phyloP scores from a whole-genome alignment of 64 coral and sea anemone genomes.

The Platygyra sinensis region DNA sequence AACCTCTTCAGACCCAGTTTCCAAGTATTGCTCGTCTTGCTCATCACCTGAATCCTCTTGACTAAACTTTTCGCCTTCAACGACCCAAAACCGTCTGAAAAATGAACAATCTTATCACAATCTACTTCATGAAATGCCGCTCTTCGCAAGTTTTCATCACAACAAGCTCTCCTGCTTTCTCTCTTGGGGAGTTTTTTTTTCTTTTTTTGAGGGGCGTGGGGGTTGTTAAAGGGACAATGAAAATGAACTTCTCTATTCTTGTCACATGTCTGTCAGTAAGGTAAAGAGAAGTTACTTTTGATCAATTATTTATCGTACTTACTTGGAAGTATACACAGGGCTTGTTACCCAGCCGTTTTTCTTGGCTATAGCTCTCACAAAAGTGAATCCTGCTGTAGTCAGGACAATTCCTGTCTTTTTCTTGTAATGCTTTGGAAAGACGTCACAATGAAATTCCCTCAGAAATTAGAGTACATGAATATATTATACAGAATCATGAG shows the following conservation, averaged over 20 bases:
- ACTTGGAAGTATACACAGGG: conserved; percentile 78
- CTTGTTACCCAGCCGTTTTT: conserved; percentile 81
- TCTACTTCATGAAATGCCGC: no score
- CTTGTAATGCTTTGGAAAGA: conserved; percentile 59
- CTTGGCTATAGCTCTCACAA: conserved; percentile 66
- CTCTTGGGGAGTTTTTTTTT: no score
- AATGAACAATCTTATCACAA: background rate
- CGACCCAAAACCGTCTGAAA: conserved; percentile 69
- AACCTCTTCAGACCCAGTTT: conserved; percentile 42
- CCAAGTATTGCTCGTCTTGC: background rate
- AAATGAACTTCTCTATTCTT: no score
- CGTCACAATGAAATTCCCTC: background rate
- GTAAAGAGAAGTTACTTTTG: background rate
- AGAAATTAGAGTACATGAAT: no score
- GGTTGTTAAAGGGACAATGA: no score
- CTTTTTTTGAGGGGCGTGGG: no score
- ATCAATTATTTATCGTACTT: background rate
- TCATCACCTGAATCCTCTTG: conserved; percentile 3
- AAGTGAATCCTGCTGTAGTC: conserved; percentile 44
- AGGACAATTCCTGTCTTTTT: conserved; percentile 57
- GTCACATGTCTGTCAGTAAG: background rate
- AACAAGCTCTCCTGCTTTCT: no score
- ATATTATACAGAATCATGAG: no score
- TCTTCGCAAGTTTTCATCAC: no score
- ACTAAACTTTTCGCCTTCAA: conserved; percentile 13